These are phyloP conservation scores for Bubalus kerabau DNA, from an alignment of 2,113 vertebrate species.

Conservation along the genomic window DNA sequence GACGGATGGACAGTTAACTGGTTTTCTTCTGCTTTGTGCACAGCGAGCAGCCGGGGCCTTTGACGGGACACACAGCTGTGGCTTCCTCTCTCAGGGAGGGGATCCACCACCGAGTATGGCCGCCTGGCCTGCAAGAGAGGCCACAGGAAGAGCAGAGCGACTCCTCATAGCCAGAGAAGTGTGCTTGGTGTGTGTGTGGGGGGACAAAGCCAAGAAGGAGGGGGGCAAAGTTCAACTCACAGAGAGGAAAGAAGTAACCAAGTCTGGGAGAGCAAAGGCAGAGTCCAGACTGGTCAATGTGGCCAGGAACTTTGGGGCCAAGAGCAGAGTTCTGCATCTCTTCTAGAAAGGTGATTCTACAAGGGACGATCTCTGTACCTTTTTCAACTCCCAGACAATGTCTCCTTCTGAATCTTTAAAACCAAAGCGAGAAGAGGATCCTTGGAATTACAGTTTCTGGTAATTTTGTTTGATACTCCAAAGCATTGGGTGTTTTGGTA, in stretches of 20 bases:
- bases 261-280: neutral
- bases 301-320: neutral
- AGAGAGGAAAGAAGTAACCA: neutral
- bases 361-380: too few relatives aligned
- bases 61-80: neutral
- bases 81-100: neutral
- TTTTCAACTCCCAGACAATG: neutral
- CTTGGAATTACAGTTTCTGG: neutral
- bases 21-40: neutral
- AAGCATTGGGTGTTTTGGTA: neutral
- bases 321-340: neutral
- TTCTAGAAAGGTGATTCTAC: neutral
- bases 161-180: neutral
- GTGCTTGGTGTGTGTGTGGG: fast-evolving
- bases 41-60: neutral
- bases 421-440: neutral
- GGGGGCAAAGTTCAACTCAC: neutral
- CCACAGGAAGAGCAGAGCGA: neutral
- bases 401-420: neutral
- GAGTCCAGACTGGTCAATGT: neutral
- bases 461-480: neutral
- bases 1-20: neutral
- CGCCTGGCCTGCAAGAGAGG: neutral
- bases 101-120: neutral
- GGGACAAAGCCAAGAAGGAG: neutral